Percentiles rank a stretch among this genome's conserved stretches.
Conservation (phyloP, 2,888 invertebrate genomes). For the Zygaena filipendulae region DNA sequence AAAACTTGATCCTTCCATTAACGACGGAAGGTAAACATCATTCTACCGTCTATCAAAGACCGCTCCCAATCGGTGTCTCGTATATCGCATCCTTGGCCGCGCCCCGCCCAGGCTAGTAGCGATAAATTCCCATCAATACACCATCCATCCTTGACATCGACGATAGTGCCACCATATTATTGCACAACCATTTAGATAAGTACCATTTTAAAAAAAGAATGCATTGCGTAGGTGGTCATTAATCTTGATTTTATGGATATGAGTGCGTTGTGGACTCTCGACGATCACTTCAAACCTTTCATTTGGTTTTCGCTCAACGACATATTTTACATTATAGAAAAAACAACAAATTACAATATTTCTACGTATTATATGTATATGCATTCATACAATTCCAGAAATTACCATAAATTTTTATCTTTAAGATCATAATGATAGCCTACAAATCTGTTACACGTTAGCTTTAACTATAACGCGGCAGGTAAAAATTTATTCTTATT, state of each 20-base stretch:
- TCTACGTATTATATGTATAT: too few species aligned
- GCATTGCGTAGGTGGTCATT: constrained; percentile 50
- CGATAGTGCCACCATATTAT: constrained; percentile 49
- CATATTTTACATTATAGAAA: too few species aligned
- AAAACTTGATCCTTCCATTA: constrained; percentile 46
- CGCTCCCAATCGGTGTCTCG: constrained; percentile 45
- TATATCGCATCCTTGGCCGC: constrained; percentile 48
- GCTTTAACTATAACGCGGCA: too few species aligned
- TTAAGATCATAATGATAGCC: too few species aligned
- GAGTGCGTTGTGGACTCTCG: constrained; percentile 23
- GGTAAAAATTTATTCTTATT: too few species aligned
- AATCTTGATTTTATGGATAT: constrained; percentile 31
- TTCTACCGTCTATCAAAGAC: constrained; percentile 31
- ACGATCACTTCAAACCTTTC: constrained; percentile 22
- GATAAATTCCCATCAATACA: constrained; percentile 55
- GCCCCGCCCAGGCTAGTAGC: constrained; percentile 34
- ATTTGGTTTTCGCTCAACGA: too few species aligned
- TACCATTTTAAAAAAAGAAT: constrained; percentile 50
- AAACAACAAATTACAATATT: too few species aligned
- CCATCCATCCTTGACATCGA: constrained; percentile 55
- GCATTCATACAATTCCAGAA: too few species aligned
- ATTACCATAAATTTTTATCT: too few species aligned
- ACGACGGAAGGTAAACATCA: constrained; percentile 39
- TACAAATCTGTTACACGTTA: too few species aligned
- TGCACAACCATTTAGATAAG: constrained; percentile 60